phyloP scores from a whole-genome alignment of 2,113 vertebrate genomes.

The Plecturocebus donacophilus region DNA sequence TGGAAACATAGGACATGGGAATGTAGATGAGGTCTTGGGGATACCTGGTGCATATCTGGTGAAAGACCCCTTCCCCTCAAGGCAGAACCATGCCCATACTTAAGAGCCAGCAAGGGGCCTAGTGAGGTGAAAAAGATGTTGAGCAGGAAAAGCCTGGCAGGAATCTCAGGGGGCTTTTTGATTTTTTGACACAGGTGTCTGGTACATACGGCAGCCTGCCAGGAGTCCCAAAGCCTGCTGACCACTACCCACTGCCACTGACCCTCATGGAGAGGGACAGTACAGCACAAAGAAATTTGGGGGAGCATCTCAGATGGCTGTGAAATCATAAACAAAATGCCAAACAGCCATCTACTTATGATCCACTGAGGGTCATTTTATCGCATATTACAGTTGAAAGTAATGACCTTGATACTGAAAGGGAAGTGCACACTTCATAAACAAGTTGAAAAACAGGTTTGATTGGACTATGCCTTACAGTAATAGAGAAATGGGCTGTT shows the following conservation, averaged over 20 bases:
- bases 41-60: not conserved
- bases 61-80: not conserved
- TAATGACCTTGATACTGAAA: conserved; percentile 7
- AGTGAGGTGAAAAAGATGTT: not conserved
- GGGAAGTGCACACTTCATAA: conserved; percentile 14
- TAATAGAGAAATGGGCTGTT: not conserved
- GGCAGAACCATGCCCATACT: not conserved
- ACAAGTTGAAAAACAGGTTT: conserved; percentile 47
- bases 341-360: not conserved
- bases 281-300: not conserved
- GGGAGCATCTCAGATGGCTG: not conserved
- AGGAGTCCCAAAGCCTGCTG: not conserved
- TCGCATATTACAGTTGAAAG: not conserved
- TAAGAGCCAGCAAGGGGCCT: not conserved
- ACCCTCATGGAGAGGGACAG: not conserved
- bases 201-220: not conserved
- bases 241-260: not conserved
- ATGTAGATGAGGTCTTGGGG: not conserved
- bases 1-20: not conserved
- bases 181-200: not conserved
- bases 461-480: conserved; percentile 29
- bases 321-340: not conserved
- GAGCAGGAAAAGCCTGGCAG: not conserved
- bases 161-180: not conserved
- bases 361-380: not conserved